Base-by-base conservation (phyloP, 2,888 invertebrate genomes). In the Dolomedes plantarius region DNA sequence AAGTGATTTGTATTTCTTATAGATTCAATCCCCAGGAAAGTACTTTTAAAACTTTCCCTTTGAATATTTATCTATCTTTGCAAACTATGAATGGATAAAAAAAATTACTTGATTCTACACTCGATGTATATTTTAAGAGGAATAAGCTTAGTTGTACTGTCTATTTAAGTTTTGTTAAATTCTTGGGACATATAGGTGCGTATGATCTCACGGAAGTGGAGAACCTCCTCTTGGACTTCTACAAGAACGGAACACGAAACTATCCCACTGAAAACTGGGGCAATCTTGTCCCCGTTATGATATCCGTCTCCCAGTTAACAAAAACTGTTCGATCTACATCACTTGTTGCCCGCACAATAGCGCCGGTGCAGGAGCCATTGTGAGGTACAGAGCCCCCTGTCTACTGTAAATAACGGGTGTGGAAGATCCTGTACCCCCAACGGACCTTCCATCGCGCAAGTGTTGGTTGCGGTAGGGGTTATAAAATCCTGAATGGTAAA, bases 371-470 rank as follows among this genome's bases (percentile, higher is more conserved):
- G 23, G 56, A 56, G 56, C 56, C 56, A 56, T 56, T 56, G 56
- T 56, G 5, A 19, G 13, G 6, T 5, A 1, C 6, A n/a, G 56
- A 46, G 5, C 36, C 16, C 56, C 23, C 56, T 56, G 23, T 56
- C 56, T 23, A 56, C 23, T 56, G 56, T 56, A 56, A 56, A 56
- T 56, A 56, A 56, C 56, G 56, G 56, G 56, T 56, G 56, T 56
- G 56, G 56, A 23, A 56, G 56, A 56, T 23, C 56, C 56, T 56
- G 23, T 56, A 56, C 56, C 46, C n/a, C 16, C 16, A 46, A 56
- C 56, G 56, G 56, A 56, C 56, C 19, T 23, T 56, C n/a, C 41
- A 11, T 36, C 9, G 16, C 56, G 23, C 23, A 56, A 23, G 56
- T 56, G 16, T 23, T 56, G 56, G 56, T 56, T 56, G 56, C 1